These are phyloP conservation scores for Enteromius mattozi DNA, from an alignment of 2,797 vertebrate species.

Conservation along the genomic window DNA sequence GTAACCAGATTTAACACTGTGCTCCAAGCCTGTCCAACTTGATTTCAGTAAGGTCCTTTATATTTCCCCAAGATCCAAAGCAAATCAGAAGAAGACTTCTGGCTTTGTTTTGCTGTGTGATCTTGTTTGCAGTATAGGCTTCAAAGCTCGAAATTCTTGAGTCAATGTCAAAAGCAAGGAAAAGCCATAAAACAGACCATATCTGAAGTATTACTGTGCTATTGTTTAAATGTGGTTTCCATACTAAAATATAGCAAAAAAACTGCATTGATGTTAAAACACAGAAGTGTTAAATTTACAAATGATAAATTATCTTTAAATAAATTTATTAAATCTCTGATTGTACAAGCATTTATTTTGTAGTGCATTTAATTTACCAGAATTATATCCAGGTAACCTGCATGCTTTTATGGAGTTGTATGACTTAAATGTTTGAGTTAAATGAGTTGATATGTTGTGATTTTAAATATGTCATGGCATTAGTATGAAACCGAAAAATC, in stretches of 20 bases:
- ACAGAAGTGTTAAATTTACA: background rate
- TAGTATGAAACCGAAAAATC: background rate
- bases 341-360: background rate
- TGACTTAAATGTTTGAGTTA: background rate
- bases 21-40: background rate
- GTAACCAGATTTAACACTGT: background rate
- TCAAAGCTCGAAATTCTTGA: background rate
- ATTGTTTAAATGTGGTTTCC: background rate
- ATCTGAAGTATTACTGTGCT: background rate
- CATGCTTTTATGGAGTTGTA: background rate
- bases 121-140: background rate
- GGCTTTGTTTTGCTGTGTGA: slow-evolving; percentile 41
- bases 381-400: background rate
- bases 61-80: slow-evolving; percentile 9
- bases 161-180: background rate
- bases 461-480: background rate
- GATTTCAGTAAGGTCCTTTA: background rate
- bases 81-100: slow-evolving; percentile 27
- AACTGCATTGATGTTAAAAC: background rate
- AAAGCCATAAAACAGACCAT: background rate
- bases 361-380: background rate
- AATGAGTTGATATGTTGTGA: background rate
- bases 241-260: background rate
- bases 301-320: background rate
- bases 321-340: background rate